Evolutionary conservation across 2,888 invertebrate species (phyloP), one percentile per base, ranked within the genome.

Genomic region (Epirrita christyi): DNA sequence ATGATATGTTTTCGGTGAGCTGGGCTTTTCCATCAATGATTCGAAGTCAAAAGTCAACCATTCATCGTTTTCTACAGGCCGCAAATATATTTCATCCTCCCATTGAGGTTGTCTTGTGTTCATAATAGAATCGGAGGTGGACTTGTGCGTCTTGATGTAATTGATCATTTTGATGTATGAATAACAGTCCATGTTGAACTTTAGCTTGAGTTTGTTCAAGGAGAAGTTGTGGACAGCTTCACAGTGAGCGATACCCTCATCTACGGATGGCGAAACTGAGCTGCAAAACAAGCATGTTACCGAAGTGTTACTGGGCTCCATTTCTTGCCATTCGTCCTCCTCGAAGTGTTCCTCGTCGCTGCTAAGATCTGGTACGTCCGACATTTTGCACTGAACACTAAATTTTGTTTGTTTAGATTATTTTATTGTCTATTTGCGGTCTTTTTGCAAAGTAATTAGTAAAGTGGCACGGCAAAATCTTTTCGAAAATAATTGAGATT

Each of bases 21-120:
- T 80, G 2, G 84, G 80, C 40, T 81, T 83, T 10, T 88, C 88
- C 1, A 78, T 68, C 7, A 89, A 63, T n/a, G 89, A 86, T 44
- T 92, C 92, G 59, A 89, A 94, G 94, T 97, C 97, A 80, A 95
- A 96, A 94, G 95, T 96, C 40, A 98, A 83, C 96, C 97, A 96
- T 8, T 96, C 93, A 78, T 98, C 98, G 76, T 95, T 94, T 61
- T 94, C 93, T 4, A 94, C 93, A 0, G 98, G 97, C 76, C 94
- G 95, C 56, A 98, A 89, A 80, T 96, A 97, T 67, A 93, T 94
- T 53, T 97, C 97, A 70, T 94, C 94, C 9, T 94, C 93, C 97
- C 97, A 98, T 5, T 94, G 78, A 1, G 93, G 86, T 59, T 86
- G 81, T 43, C 88, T 83, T 11, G 93, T 79, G 6, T 86, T 82